These are phyloP conservation scores for Pollenia griseotomentosa DNA, from an alignment of 2,888 invertebrate genomes.

Conservation along the genomic window DNA sequence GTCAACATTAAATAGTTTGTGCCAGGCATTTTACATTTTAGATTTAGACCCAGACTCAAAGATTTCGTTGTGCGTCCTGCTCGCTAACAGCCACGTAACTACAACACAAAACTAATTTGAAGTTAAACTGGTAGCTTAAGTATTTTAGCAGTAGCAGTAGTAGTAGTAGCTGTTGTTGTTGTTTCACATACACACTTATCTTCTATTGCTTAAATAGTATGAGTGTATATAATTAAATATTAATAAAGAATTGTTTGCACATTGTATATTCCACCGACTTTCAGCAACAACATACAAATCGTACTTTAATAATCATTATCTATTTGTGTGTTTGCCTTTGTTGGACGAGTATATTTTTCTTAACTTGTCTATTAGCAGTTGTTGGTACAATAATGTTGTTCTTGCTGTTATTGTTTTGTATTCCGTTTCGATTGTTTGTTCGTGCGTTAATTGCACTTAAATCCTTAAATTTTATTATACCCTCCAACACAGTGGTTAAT, in stretches of 20 bases:
- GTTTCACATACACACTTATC: neutral
- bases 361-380: neutral
- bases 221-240: slow-evolving; percentile 64
- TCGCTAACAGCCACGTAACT: slow-evolving; percentile 42
- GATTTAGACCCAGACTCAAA: slow-evolving; percentile 33
- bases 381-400: neutral
- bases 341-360: neutral
- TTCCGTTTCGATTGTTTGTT: slow-evolving; percentile 9
- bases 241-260: slow-evolving; percentile 65
- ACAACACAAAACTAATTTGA: slow-evolving; percentile 25
- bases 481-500: no score
- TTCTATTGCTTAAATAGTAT: neutral
- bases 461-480: slow-evolving; percentile 6
- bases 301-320: slow-evolving; percentile 28
- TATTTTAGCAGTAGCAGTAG: slow-evolving; percentile 2
- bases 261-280: slow-evolving; percentile 37
- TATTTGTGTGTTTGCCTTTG: slow-evolving; percentile 4
- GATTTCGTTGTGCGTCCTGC: slow-evolving; percentile 10
- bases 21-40: slow-evolving; percentile 52
- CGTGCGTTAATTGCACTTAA: slow-evolving; percentile 59
- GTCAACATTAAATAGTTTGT: slow-evolving; percentile 56
- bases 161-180: neutral
- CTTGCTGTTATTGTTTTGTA: neutral
- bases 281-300: neutral
- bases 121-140: neutral